Conservation (phyloP, 2,113 vertebrate species). For the Phocoena sinus region DNA sequence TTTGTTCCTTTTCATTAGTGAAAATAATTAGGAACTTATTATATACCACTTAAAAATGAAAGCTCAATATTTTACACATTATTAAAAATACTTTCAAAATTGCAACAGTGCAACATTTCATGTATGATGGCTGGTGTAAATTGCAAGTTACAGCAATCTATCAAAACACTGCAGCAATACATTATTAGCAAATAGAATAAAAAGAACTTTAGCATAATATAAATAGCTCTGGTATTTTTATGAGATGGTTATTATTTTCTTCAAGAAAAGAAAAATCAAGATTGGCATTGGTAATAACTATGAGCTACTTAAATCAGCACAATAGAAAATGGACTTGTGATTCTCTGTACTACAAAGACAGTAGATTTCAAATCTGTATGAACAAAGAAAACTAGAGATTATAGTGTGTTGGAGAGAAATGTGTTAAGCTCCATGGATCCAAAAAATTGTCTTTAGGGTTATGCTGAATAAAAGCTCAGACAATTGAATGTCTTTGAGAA, state of each 20-base stretch:
- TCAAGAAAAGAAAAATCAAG: conserved; percentile 39
- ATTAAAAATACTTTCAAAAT: conserved; percentile 23
- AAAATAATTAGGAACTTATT: not conserved
- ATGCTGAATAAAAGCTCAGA: not conserved
- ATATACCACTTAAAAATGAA: not conserved
- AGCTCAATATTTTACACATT: not conserved
- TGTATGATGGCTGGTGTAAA: not conserved
- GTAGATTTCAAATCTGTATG: conserved; percentile 25
- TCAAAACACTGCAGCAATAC: not conserved
- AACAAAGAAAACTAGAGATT: conserved; percentile 51
- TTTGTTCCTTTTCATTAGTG: not conserved
- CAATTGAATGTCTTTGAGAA: conserved; percentile 5
- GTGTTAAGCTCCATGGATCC: not conserved
- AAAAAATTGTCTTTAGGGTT: conserved; percentile 21
- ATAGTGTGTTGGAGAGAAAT: not conserved
- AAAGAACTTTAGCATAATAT: conserved; percentile 19
- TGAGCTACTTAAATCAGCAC: conserved; percentile 20
- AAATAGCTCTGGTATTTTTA: conserved; percentile 42
- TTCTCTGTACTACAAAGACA: not conserved
- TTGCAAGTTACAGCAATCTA: not conserved
- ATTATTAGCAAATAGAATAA: conserved; percentile 28
- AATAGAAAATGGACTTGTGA: not conserved
- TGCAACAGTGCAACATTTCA: not conserved
- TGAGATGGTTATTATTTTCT: conserved; percentile 44
- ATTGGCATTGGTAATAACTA: conserved; percentile 34